These are phyloP conservation scores for Amaurobius ferox DNA, from an alignment of 2,888 invertebrate genomes.

Conservation along the genomic window DNA sequence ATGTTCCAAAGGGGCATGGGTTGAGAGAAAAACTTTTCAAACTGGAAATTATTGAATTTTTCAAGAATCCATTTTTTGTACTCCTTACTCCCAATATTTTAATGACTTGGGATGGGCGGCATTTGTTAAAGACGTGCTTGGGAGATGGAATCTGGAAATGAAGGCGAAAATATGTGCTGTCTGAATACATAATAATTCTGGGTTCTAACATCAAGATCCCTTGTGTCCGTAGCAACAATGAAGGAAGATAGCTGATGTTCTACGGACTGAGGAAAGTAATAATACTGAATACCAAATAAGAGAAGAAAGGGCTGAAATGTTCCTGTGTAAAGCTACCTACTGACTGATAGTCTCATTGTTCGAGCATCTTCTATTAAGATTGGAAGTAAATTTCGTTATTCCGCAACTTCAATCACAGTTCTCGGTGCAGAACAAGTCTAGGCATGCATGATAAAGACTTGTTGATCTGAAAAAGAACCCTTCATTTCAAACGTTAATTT, in stretches of 20 bases:
- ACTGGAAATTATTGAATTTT: conserved; percentile 52
- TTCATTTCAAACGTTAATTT: conserved; percentile 9
- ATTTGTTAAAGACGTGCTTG: conserved; percentile 46
- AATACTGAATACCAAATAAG: conserved; percentile 63
- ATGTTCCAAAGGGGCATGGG: not conserved
- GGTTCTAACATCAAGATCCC: conserved; percentile 36
- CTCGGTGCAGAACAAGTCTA: not conserved
- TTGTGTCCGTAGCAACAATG: conserved; percentile 29
- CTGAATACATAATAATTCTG: conserved; percentile 61
- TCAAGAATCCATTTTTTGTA: conserved; percentile 1
- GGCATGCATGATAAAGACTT: conserved; percentile 34
- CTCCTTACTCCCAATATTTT: conserved; percentile 35
- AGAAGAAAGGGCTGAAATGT: conserved; percentile 36
- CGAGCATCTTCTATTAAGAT: conserved; percentile 34
- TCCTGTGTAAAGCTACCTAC: conserved; percentile 36
- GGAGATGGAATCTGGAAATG: conserved; percentile 29
- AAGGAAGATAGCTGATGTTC: not conserved
- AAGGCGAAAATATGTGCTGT: conserved; percentile 35
- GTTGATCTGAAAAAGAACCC: not conserved
- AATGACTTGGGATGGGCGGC: conserved; percentile 51
- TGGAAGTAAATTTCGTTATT: conserved; percentile 41
- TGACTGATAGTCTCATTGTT: conserved; percentile 32
- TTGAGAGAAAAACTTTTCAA: conserved; percentile 23
- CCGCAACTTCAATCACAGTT: conserved; percentile 52
- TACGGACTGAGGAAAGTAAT: conserved; percentile 36